These are phyloP conservation scores for Capromys pilorides DNA, from an alignment of 2,797 vertebrate genomes.

Conservation along the genomic window DNA sequence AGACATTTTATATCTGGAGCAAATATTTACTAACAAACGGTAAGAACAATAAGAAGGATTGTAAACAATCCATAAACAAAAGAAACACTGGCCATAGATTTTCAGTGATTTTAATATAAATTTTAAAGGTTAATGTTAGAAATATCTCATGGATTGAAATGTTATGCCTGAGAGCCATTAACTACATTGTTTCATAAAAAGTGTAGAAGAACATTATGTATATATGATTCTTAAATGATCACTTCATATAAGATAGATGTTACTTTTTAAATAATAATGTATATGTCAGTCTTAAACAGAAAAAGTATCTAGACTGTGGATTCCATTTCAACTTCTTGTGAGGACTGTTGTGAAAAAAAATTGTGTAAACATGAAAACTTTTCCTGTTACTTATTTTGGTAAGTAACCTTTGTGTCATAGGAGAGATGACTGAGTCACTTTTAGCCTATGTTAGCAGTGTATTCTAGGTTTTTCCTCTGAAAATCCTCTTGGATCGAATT, in stretches of 20 bases:
- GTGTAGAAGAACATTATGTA: not conserved
- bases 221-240: not conserved
- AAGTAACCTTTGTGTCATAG: not conserved
- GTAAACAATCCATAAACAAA: not conserved
- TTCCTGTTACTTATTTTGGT: not conserved
- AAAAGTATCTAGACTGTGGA: not conserved
- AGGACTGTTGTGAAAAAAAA: not conserved
- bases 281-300: not conserved
- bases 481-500: not conserved
- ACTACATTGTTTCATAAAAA: not conserved
- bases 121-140: not conserved
- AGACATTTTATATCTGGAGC: not conserved
- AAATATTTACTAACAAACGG: not conserved
- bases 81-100: not conserved
- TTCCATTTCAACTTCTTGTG: slow-evolving; percentile 26
- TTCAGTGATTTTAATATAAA: slow-evolving; percentile 30
- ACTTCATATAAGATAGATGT: not conserved
- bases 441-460: not conserved
- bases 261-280: not conserved
- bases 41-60: not conserved
- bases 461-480: not conserved
- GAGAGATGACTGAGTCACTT: not conserved
- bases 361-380: not conserved
- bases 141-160: not conserved
- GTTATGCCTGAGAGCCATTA: not conserved